Evolutionary conservation across 2,888 invertebrate genomes (phyloP).

Genomic region (Conistra vaccinii): DNA sequence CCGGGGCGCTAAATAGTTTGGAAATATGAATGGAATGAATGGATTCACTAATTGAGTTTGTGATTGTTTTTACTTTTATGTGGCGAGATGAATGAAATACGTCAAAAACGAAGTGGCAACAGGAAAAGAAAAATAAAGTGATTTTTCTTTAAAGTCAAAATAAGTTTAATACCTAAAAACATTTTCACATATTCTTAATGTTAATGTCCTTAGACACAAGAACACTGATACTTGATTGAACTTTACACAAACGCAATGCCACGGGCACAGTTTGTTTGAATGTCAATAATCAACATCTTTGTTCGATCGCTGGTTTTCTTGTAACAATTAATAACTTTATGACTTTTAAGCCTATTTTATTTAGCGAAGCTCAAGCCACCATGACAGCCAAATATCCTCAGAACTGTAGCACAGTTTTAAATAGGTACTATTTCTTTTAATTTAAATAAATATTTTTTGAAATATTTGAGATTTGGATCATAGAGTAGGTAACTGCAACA

Average conservation of each 20-base stretch:
- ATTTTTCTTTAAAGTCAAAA: not conserved
- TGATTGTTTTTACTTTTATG: constrained; percentile 43
- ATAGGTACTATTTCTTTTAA: not conserved
- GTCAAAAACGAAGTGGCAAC: not conserved
- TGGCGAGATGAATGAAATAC: constrained; percentile 3
- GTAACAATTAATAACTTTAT: not conserved
- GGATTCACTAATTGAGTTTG: constrained; percentile 70
- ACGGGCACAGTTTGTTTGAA: not conserved
- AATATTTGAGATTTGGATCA: not conserved
- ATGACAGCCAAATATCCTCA: not conserved
- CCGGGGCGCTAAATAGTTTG: constrained; percentile 73
- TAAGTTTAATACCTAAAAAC: not conserved
- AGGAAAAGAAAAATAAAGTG: too few relatives aligned
- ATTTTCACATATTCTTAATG: not conserved
- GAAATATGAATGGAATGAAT: constrained; percentile 71
- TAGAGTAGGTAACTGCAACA: not conserved
- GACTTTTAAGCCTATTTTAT: too few relatives aligned
- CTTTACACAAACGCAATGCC: constrained; percentile 2
- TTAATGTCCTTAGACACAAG: not conserved
- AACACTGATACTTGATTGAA: not conserved
- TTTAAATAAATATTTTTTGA: not conserved
- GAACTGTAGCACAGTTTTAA: not conserved
- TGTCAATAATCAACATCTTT: constrained; percentile 2
- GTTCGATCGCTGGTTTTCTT: not conserved
- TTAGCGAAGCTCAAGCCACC: not conserved